phyloP scores from a whole-genome alignment of 2,888 invertebrate genomes.

The Dexiosoma caninum region DNA sequence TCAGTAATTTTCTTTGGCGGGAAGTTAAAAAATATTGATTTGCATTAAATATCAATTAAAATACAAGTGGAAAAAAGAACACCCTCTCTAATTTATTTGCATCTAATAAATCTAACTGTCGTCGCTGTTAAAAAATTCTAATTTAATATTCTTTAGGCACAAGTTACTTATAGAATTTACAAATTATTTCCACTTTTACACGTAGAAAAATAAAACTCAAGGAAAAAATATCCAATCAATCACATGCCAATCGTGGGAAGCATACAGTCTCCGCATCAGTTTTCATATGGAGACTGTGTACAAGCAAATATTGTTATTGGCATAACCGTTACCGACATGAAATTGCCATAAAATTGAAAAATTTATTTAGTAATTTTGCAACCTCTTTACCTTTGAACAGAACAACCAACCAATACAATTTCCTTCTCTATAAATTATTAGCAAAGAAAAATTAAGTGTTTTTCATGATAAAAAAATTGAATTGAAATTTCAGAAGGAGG shows the following conservation, averaged over 20 bases:
- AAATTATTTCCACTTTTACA: slow-evolving; percentile 26
- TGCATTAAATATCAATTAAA: too few species aligned
- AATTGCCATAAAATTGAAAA: slow-evolving; percentile 46
- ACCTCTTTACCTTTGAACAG: background rate
- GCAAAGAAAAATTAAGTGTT: too few species aligned
- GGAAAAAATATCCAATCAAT: slow-evolving; percentile 56
- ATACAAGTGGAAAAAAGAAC: background rate
- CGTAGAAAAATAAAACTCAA: background rate
- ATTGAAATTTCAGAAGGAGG: too few species aligned
- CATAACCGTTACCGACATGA: slow-evolving; percentile 7
- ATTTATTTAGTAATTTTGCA: slow-evolving; percentile 31
- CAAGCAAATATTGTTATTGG: slow-evolving; percentile 16
- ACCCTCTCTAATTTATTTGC: background rate
- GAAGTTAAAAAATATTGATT: too few species aligned
- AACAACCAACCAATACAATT: background rate
- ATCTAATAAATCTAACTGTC: slow-evolving; percentile 1
- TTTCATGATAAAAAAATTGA: too few species aligned
- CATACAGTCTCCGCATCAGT: slow-evolving; percentile 31
- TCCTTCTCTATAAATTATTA: too few species aligned
- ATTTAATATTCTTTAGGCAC: slow-evolving; percentile 56
- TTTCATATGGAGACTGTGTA: background rate
- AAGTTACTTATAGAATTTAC: slow-evolving; percentile 43
- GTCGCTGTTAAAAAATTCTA: slow-evolving; percentile 30
- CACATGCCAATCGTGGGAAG: slow-evolving; percentile 67
- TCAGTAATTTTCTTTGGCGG: too few species aligned